phyloP scores from a whole-genome alignment of 2,113 vertebrate species.

The Galbula dea region DNA sequence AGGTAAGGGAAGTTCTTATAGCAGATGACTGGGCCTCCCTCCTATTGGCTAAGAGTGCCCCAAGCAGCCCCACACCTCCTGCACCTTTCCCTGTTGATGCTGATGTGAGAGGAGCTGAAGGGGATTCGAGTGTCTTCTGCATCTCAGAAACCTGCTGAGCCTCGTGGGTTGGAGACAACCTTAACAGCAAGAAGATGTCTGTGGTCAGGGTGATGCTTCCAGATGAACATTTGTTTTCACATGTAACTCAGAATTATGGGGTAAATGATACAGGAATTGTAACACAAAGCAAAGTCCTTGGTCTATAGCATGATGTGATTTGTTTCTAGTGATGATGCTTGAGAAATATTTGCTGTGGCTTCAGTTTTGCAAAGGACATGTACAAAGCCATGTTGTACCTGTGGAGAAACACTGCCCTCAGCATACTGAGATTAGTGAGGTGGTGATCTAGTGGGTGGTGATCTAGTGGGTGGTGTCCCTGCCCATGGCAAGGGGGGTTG shows the following conservation, averaged over 20 bases:
- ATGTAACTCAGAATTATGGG: neutral
- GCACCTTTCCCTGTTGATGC: neutral
- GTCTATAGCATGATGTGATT: neutral
- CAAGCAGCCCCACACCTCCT: neutral
- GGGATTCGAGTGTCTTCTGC: neutral
- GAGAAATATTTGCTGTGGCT: neutral
- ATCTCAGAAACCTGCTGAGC: neutral
- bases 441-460: too few relatives aligned
- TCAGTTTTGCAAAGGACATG: neutral
- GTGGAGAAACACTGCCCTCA: neutral
- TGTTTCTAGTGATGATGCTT: neutral
- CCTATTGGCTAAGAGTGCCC: neutral
- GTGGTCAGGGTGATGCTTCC: neutral
- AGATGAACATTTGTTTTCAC: neutral
- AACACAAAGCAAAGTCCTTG: neutral
- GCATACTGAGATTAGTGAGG: neutral
- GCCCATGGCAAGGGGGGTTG: too few relatives aligned
- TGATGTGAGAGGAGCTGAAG: rapidly evolving
- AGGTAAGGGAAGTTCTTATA: slow-evolving; percentile 73
- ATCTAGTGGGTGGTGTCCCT: too few relatives aligned
- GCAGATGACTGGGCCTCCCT: rapidly evolving
- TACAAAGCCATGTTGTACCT: neutral
- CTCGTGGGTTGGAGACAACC: neutral
- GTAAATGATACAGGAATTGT: neutral
- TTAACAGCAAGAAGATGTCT: neutral